phyloP scores from a whole-genome alignment of 2,113 vertebrate species.

The Chunga burmeisteri region DNA sequence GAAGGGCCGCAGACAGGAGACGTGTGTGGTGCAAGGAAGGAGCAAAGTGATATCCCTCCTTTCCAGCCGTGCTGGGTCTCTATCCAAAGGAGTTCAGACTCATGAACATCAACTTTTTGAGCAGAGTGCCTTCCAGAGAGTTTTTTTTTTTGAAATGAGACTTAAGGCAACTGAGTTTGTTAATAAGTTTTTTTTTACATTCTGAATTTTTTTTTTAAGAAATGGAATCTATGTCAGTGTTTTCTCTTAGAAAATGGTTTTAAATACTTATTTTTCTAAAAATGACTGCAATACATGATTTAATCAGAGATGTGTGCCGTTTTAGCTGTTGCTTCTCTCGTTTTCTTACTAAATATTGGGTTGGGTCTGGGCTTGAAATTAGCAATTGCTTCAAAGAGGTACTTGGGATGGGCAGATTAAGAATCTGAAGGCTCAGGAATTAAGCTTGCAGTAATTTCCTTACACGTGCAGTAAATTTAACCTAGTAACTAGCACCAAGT shows the following conservation, averaged over 20 bases:
- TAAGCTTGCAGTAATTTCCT: not conserved
- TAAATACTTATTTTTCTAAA: no score
- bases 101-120: not conserved
- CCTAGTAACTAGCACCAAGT: rapidly evolving
- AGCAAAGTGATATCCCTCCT: not conserved
- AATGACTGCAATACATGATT: not conserved
- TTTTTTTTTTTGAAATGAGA: not conserved
- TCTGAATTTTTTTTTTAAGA: not conserved
- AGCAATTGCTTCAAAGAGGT: not conserved
- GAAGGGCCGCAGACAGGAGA: not conserved
- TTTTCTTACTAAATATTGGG: not conserved
- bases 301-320: not conserved
- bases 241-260: no score
- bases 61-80: not conserved
- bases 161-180: not conserved
- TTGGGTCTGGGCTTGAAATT: not conserved
- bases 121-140: rapidly evolving
- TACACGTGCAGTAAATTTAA: not conserved
- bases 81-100: not conserved
- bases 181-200: not conserved
- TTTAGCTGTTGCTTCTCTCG: not conserved
- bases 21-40: not conserved
- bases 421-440: not conserved
- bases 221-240: not conserved
- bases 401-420: not conserved